Conservation (phyloP, 2,888 invertebrate genomes). For the Belgica antarctica region DNA sequence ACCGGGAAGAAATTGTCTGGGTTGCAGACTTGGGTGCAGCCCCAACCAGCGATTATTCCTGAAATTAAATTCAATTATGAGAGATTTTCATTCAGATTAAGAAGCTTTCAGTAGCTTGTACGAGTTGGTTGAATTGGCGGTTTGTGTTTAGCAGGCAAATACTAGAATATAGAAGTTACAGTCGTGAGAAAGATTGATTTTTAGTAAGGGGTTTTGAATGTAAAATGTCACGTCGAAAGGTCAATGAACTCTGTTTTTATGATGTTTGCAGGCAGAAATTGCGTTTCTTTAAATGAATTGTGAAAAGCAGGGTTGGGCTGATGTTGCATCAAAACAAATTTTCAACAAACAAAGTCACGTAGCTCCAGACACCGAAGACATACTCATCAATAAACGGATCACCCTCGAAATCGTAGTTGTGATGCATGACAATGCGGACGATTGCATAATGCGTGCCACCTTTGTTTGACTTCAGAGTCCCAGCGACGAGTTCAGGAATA, state of each 20-base stretch:
- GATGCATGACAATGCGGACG: not conserved
- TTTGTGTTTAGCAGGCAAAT: not conserved
- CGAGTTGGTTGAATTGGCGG: slow-evolving; percentile 5
- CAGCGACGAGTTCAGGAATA: not conserved
- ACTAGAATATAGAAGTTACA: not conserved
- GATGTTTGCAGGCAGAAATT: too few relatives aligned
- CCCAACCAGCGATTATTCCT: not conserved
- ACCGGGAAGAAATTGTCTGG: not conserved
- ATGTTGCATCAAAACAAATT: too few relatives aligned
- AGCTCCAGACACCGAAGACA: not conserved
- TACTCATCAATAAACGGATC: slow-evolving; percentile 1
- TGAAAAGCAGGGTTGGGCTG: too few relatives aligned
- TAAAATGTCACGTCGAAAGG: too few relatives aligned
- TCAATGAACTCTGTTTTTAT: too few relatives aligned
- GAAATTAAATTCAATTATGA: too few relatives aligned
- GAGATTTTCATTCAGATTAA: too few relatives aligned
- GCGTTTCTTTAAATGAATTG: not conserved
- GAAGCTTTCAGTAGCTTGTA: too few relatives aligned
- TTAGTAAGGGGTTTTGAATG: not conserved
- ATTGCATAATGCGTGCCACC: not conserved
- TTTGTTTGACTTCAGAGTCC: not conserved
- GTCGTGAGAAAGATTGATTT: too few relatives aligned
- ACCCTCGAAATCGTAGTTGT: not conserved
- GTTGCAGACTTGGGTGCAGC: not conserved
- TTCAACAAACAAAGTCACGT: not conserved